phyloP scores from a whole-genome alignment of 1,140 invertebrate genomes.

The Anoplolepis gracilipes region DNA sequence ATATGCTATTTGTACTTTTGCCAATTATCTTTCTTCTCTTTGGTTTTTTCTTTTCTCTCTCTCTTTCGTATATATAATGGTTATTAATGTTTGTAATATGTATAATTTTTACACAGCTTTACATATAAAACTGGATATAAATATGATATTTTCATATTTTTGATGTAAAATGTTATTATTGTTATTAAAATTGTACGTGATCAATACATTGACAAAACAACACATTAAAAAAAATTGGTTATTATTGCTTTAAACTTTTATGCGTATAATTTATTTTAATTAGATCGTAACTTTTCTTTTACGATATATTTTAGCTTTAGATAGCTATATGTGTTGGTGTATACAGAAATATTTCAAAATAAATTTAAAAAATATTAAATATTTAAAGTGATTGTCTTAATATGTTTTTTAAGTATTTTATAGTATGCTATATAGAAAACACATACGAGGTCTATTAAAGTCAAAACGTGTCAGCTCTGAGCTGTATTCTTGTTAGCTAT shows the following conservation, averaged over 20 bases:
- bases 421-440: not conserved
- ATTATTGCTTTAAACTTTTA: not conserved
- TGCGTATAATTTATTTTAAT: not conserved
- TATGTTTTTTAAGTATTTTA: not conserved
- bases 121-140: not conserved
- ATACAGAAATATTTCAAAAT: not conserved
- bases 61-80: not conserved
- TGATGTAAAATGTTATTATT: not conserved
- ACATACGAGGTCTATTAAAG: not conserved
- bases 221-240: not conserved
- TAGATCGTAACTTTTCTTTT: not conserved
- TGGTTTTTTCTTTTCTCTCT: not conserved
- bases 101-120: too few species aligned
- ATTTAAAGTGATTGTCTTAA: not conserved
- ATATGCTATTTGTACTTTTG: not conserved
- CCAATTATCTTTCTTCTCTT: constrained; percentile 6
- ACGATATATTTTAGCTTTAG: not conserved
- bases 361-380: not conserved
- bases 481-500: constrained; percentile 1
- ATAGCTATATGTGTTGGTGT: not conserved
- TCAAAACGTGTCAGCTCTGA: not conserved
- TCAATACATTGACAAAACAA: too few species aligned
- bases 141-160: not conserved
- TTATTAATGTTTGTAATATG: too few species aligned
- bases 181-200: not conserved